A percentile compares a stretch with the other conserved stretches of the same genome.
These are phyloP conservation scores for Crotalus horridus DNA, from an alignment of 2,113 vertebrate genomes.

Conservation along the genomic window DNA sequence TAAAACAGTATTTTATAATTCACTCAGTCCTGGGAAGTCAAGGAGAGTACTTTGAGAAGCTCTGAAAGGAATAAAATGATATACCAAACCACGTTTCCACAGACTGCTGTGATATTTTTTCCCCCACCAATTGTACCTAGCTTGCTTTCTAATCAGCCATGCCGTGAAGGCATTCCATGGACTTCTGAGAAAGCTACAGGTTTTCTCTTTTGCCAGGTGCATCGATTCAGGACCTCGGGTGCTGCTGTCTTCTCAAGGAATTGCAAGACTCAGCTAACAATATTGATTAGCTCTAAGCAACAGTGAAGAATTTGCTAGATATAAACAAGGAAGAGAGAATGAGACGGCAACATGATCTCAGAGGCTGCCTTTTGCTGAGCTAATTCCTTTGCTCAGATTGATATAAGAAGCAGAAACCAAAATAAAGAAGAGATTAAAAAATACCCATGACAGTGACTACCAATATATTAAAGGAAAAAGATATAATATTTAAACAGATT, in stretches of 20 bases:
- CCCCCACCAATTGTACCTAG: background rate
- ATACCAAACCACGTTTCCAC: background rate
- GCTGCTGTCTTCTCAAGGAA: background rate
- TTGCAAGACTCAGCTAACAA: background rate
- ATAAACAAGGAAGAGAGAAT: background rate
- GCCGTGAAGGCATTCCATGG: background rate
- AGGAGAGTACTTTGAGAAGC: background rate
- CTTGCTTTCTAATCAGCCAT: background rate
- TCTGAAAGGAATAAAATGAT: background rate
- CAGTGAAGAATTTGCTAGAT: background rate
- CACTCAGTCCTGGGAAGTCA: background rate
- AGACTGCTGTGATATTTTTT: background rate
- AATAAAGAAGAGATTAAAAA: background rate
- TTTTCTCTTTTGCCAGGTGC: background rate
- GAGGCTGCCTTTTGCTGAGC: background rate
- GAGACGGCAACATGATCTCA: background rate
- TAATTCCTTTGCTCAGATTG: background rate
- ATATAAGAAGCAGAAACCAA: background rate
- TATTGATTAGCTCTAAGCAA: background rate
- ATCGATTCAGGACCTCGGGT: background rate
- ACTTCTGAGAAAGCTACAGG: background rate
- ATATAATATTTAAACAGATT: background rate
- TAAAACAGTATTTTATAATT: background rate
- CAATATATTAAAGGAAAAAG: background rate
- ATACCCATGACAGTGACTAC: background rate